A percentile compares a stretch with the other conserved stretches of the same genome.
These are phyloP conservation scores for Centruroides vittatus DNA, from an alignment of 1,140 invertebrate genomes.

Conservation along the genomic window DNA sequence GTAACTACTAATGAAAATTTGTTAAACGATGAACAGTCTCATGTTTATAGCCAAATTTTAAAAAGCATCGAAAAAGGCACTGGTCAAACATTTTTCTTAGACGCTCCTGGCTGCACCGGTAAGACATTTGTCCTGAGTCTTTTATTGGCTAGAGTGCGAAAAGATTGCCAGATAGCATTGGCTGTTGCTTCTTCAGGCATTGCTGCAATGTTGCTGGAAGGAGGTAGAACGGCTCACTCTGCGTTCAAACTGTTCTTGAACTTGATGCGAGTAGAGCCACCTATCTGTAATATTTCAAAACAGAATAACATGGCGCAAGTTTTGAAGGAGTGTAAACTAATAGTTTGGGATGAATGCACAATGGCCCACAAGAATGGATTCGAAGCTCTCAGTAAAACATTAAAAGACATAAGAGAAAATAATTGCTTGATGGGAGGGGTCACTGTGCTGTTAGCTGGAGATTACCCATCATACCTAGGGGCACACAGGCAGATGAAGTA, in stretches of 20 bases:
- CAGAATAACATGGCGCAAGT: constrained; percentile 18
- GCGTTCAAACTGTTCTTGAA: constrained; percentile 32
- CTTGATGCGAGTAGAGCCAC: background rate
- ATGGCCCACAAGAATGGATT: constrained; percentile 25
- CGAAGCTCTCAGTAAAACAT: background rate
- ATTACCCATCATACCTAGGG: constrained; percentile 7
- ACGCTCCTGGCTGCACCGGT: no score
- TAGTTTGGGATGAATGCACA: constrained; percentile 30
- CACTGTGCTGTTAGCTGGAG: constrained; percentile 6
- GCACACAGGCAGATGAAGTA: constrained; percentile 4
- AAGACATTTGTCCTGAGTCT: background rate
- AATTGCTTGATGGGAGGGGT: constrained; percentile 6
- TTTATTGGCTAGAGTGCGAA: background rate
- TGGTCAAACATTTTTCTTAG: no score
- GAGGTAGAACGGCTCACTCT: constrained; percentile 37
- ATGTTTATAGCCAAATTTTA: no score
- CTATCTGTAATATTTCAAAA: constrained; percentile 21
- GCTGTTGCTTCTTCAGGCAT: background rate
- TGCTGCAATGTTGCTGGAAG: constrained; percentile 31
- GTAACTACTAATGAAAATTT: no score
- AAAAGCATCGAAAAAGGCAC: no score
- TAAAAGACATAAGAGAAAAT: background rate
- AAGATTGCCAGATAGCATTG: background rate
- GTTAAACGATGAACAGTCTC: no score
- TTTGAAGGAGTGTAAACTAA: constrained; percentile 21